Percentiles rank a stretch among this genome's conserved stretches.
Conservation (phyloP, 1,140 invertebrate genomes). For the Elymnias hypermnestra region DNA sequence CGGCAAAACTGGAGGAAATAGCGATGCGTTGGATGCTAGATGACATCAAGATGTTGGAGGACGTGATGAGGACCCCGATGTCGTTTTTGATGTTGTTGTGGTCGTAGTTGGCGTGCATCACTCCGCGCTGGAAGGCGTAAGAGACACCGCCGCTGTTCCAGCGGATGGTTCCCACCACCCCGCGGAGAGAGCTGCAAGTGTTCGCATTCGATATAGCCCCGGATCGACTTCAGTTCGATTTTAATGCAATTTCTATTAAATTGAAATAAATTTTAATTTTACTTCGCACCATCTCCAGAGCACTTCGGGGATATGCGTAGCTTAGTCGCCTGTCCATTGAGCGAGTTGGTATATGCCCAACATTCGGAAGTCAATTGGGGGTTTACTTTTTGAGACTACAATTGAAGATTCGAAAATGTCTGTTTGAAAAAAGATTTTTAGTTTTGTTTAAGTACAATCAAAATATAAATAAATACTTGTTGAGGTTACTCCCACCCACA, state of each 20-base stretch:
- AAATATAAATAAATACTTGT: background rate
- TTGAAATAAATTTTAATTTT: too few relatives aligned
- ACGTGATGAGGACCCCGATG: conserved; percentile 34
- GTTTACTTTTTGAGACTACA: too few relatives aligned
- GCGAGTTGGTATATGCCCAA: too few relatives aligned
- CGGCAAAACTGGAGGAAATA: conserved; percentile 26
- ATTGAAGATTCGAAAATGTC: too few relatives aligned
- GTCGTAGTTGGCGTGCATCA: conserved; percentile 32
- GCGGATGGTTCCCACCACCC: conserved; percentile 33
- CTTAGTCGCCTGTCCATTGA: too few relatives aligned
- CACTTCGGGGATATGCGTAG: too few relatives aligned
- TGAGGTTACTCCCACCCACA: background rate
- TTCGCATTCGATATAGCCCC: background rate
- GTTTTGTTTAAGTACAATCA: too few relatives aligned
- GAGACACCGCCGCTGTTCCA: conserved; percentile 33
- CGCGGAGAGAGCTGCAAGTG: conserved; percentile 26
- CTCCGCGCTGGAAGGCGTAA: conserved; percentile 22
- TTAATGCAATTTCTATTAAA: too few relatives aligned
- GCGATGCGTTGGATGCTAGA: conserved; percentile 13
- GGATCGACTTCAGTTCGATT: too few relatives aligned
- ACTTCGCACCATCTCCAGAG: too few relatives aligned
- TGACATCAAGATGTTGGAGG: conserved; percentile 16
- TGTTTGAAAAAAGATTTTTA: too few relatives aligned
- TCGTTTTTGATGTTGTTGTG: conserved; percentile 34
- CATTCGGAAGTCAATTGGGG: too few relatives aligned